phyloP scores from a whole-genome alignment of 2,888 invertebrate species.

The Scrobipalpa atriplicella region DNA sequence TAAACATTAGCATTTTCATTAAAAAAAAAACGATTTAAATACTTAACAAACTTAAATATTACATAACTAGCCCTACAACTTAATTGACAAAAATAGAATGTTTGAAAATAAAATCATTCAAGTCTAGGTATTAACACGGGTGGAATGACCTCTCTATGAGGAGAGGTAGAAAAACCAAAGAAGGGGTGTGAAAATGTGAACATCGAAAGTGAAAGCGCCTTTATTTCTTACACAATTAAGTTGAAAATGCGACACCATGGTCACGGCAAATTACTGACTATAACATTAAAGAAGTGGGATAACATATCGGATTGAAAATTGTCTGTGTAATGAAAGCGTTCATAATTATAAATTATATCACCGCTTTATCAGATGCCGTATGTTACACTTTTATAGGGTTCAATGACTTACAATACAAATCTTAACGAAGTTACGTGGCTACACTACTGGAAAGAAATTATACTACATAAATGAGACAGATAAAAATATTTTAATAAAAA shows the following conservation, averaged over 20 bases:
- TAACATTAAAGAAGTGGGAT: neutral
- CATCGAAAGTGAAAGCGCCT: neutral
- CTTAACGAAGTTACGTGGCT: too few species aligned
- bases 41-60: too few species aligned
- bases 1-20: too few species aligned
- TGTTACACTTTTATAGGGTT: too few species aligned
- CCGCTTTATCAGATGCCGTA: neutral
- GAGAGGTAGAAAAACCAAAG: neutral
- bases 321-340: conserved; percentile 1
- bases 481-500: too few species aligned
- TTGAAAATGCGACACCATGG: neutral
- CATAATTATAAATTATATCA: conserved; percentile 1
- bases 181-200: neutral
- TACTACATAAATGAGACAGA: too few species aligned
- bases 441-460: too few species aligned
- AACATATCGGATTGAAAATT: conserved; percentile 5
- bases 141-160: neutral
- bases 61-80: too few species aligned
- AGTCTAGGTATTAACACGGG: neutral
- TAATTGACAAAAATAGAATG: too few species aligned
- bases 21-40: too few species aligned
- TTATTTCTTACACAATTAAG: conserved; percentile 1
- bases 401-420: too few species aligned
- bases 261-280: neutral
- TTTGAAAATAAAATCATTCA: too few species aligned